These are phyloP conservation scores for Tipula unca DNA, from an alignment of 2,888 invertebrate species.

Conservation along the genomic window DNA sequence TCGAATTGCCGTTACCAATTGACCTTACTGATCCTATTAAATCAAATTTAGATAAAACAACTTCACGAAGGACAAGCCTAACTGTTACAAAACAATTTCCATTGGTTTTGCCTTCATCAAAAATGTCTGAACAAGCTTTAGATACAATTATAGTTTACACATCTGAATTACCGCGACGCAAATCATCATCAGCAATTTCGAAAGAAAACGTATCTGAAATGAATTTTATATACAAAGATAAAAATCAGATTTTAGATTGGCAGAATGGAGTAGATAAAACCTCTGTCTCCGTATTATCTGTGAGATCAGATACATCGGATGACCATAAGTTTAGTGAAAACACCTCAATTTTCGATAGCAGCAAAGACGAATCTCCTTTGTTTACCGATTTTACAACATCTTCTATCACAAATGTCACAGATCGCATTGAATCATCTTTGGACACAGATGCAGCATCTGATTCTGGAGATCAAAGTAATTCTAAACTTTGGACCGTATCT, in stretches of 20 bases:
- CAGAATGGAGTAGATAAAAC: background rate
- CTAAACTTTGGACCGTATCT: background rate
- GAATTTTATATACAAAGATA: slow-evolving; percentile 22
- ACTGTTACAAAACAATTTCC: background rate
- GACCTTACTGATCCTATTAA: too few species aligned
- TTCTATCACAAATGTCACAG: slow-evolving; percentile 23
- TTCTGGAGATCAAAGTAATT: background rate
- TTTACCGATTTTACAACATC: slow-evolving; percentile 21
- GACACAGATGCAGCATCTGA: background rate
- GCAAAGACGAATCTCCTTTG: slow-evolving; percentile 20
- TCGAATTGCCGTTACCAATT: too few species aligned
- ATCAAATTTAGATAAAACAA: background rate
- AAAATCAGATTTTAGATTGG: slow-evolving; percentile 19
- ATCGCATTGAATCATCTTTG: background rate
- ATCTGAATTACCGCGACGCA: background rate
- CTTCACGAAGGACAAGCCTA: background rate
- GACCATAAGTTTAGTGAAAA: slow-evolving; percentile 16
- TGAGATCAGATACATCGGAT: slow-evolving; percentile 23
- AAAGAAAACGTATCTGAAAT: slow-evolving; percentile 20
- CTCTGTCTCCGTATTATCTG: slow-evolving; percentile 23
- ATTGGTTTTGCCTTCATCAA: background rate
- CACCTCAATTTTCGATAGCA: background rate
- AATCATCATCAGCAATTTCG: background rate
- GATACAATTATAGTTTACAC: background rate
- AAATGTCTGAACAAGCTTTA: background rate